Evolutionary conservation across 2,888 invertebrate genomes (phyloP), one percentile per base, ranked within the genome.

Genomic region (Epinotia brunnichana): DNA sequence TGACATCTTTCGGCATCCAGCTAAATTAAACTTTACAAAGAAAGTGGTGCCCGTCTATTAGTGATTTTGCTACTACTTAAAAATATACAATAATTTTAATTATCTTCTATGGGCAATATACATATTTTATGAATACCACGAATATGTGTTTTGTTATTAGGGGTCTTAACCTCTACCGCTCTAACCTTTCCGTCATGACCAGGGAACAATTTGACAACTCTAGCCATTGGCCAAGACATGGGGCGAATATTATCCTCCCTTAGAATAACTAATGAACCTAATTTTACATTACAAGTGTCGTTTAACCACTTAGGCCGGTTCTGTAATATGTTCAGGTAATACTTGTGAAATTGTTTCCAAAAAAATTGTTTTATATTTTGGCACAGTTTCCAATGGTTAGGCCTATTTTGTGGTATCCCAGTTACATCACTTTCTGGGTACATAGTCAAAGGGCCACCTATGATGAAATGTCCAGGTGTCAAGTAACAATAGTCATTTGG

Each of bases 401-500:
- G 21, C 2, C 21, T 24, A 24, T 24, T 24, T 24, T 24, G 21
- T 24, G 21, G 21, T 24, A 24, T 24, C 21, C 21, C 21, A 24
- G 21, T 24, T 24, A 24, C 21, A 24, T 24, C 21, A 24, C 29
- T 29, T 5, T 29, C 29, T 3, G 29, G 4, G 3, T 29, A 5
- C 29, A 29, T 4, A 5, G 5, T 4, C 29, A 5, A 29, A 75
- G 15, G 1, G 81, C 74, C 4, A 5, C 83, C 83, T 62, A 83
- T 81, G 1, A 85, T 69, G 57, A 85, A 83, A 74, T 83, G 83
- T 1, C 79, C 81, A 35, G 82, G 83, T 4, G 82, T 83, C 0
- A 84, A 69, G 9, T 73, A 76, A 2, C 62, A 21, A 7, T 76
- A 70, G 13, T 82, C 79, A 35, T 73, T 57, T 0, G 76, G 67